Percentiles rank a stretch among this genome's conserved stretches.
phyloP scores from a whole-genome alignment of 2,888 invertebrate species.

The Elgonia sp. region DNA sequence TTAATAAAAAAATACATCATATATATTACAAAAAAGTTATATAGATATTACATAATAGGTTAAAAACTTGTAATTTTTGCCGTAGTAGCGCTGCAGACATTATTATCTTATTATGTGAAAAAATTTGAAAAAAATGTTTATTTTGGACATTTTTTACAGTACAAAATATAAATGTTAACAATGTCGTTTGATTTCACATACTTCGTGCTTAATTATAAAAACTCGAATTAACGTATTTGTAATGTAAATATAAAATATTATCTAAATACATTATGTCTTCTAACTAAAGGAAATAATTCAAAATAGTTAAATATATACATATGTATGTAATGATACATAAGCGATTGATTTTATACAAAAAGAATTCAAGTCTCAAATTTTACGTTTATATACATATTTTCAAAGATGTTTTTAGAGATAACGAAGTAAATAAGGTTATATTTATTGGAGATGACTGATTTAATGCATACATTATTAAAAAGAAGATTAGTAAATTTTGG shows the following conservation, averaged over 20 bases:
- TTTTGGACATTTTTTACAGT: too few relatives aligned
- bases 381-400: slow-evolving; percentile 18
- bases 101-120: too few relatives aligned
- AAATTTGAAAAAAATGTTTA: too few relatives aligned
- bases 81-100: too few relatives aligned
- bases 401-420: background rate
- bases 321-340: slow-evolving; percentile 2
- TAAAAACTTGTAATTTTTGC: too few relatives aligned
- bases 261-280: background rate
- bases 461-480: too few relatives aligned
- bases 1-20: too few relatives aligned
- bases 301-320: slow-evolving; percentile 7
- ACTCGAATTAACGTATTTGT: background rate
- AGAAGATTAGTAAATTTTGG: too few relatives aligned
- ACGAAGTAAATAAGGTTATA: background rate
- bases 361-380: background rate
- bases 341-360: background rate
- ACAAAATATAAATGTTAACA: too few relatives aligned
- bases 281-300: background rate
- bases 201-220: background rate
- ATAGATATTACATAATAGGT: too few relatives aligned
- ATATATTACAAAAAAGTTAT: too few relatives aligned
- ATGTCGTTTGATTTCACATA: background rate
- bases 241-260: background rate
- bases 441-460: too few relatives aligned